A percentile compares a stretch with the other conserved stretches of the same genome.
Evolutionary conservation across 2,888 invertebrate species (phyloP).

Genomic region (Nomada ruficornis): DNA sequence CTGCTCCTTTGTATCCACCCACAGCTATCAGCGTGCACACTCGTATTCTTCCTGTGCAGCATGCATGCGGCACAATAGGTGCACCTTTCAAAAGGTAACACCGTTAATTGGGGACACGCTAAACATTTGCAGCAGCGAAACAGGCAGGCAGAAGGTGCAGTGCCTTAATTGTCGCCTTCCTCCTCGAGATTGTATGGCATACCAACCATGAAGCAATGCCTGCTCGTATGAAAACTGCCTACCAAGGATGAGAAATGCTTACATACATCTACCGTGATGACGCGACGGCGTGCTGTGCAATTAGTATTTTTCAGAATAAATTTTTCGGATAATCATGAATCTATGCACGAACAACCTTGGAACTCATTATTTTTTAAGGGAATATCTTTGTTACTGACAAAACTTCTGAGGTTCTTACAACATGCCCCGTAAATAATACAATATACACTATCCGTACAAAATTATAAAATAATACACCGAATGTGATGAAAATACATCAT

Average conservation of each 20-base stretch:
- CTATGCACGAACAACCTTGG: not conserved
- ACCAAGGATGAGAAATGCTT: slow-evolving; percentile 51
- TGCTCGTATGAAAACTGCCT: slow-evolving; percentile 68
- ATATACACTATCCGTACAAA: too few species aligned
- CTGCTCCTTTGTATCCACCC: slow-evolving; percentile 42
- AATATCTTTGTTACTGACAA: not conserved
- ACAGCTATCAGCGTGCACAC: slow-evolving; percentile 41
- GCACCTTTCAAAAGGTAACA: slow-evolving; percentile 64
- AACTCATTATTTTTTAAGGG: not conserved
- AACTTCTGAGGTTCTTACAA: too few species aligned
- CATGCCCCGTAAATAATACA: too few species aligned
- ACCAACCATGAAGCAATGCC: slow-evolving; percentile 70
- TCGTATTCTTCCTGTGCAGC: slow-evolving; percentile 60
- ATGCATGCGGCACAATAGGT: slow-evolving; percentile 65
- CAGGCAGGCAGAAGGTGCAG: slow-evolving; percentile 76
- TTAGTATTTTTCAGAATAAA: slow-evolving; percentile 43
- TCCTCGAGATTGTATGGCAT: slow-evolving; percentile 70
- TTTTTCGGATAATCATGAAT: slow-evolving; percentile 3
- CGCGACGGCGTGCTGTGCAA: slow-evolving; percentile 28
- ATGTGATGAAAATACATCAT: too few species aligned
- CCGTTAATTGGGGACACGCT: slow-evolving; percentile 64
- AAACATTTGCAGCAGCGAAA: slow-evolving; percentile 62
- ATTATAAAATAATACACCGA: too few species aligned
- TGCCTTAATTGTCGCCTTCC: slow-evolving; percentile 82
- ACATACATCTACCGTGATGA: slow-evolving; percentile 31